Base-by-base conservation (phyloP, 2,113 vertebrate species). In the Sylvia atricapilla region DNA sequence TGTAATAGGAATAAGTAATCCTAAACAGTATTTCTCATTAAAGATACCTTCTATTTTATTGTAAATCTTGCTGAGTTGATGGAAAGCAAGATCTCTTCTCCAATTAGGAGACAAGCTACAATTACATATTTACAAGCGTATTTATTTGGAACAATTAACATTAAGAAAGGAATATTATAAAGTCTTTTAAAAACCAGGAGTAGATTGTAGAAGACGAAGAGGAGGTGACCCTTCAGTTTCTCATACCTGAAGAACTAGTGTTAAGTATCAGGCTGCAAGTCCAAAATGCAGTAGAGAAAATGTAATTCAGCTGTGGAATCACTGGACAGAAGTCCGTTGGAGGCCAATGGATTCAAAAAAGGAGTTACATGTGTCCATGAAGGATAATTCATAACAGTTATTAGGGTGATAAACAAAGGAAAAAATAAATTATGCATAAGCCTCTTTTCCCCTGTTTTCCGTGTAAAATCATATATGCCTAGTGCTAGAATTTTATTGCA, bases 401-500 rank as follows among this genome's bases (percentile, higher is more conserved):
- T 63, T 30, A 53, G 23, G 33, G 23, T 69, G 46, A 77, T 20
- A 31, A 49, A 44, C 37, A 72, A 46, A 82, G 33, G 13, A 20
- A 85, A 81, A 35, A 68, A 47, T 3, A 47, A 73, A 55, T 74
- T 25, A 30, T 14, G 5, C 30, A 64, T 15, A 35, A 8, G 4
- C 47, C 76, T 28, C 9, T 70, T 70, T 83, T 35, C 10, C 10
- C 63, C 68, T 62, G 21, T 80, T 69, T 64, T 60, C 49, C 21
- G n/a, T 0, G 0, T 13, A 31, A 28, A 37, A 14, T 47, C 49
- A 19, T 19, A 27, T 6, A 64, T 15, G 9, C 1, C 13, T 66
- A 91, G 24, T 30, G 24, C 8, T 60, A 30, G 41, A 46, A 80
- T 81, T 62, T 49, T 70, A 77, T 66, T 77, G 21, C 16, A 35